Base-by-base conservation (phyloP, 2,888 invertebrate genomes). In the Caradrina kadenii region DNA sequence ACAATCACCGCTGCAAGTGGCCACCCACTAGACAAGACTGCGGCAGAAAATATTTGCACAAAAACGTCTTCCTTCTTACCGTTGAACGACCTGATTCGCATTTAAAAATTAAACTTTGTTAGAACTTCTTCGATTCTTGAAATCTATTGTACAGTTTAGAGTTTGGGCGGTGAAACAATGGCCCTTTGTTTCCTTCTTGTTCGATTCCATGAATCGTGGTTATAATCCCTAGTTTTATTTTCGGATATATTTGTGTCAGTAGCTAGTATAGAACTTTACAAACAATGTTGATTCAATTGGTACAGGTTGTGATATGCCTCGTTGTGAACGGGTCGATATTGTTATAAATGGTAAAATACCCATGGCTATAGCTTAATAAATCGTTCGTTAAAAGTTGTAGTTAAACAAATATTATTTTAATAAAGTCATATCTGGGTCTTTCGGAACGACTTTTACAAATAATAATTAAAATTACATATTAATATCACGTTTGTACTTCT, bases 221-320 rank as follows among this genome's bases (percentile, higher is more conserved):
- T 94, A 93, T 92, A 90, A 91, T 91, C 94, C 95, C 93, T 94
- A 91, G 93, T 90, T 94, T 95, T 95, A 94, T 95, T 94, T 95
- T 95, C 94, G 88, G 93, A 95, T 91, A 89, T 94, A 91, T 93
- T 93, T 95, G 93, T 94, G 95, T 95, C 95, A 92, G 92, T 96
- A 96, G 95, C 91, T 96, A 96, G 96, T 92, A 94, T 95, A 96
- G 94, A 93, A 94, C 93, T 96, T 95, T 95, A 96, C 95, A 95
- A 95, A 95, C 95, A 94, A 95, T 94, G 95, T 95, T 95, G 93
- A 94, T 95, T 95, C 95, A 96, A 96, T 95, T 96, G 93, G 94
- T 94, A 95, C 95, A 94, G 96, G 96, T 96, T 96, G 96, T 96
- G 96, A 96, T 94, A 95, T 90, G 93, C 94, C 95, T 94, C 95